Percentiles rank a stretch among this genome's conserved stretches.
These are phyloP conservation scores for Sycobia sp. DNA, from an alignment of 1,140 invertebrate genomes.

Conservation along the genomic window DNA sequence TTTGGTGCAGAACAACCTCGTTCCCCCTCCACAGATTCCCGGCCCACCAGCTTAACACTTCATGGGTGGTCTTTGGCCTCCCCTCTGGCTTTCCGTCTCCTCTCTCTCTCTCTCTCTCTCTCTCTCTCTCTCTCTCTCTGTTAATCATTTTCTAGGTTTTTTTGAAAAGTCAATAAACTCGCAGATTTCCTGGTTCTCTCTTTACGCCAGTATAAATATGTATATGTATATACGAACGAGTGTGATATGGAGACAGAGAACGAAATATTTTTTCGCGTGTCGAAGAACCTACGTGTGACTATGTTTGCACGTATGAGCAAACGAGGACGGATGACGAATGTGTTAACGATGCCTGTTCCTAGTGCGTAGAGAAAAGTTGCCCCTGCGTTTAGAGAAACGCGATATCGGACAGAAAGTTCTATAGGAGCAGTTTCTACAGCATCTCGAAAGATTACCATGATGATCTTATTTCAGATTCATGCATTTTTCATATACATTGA, in stretches of 20 bases:
- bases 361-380: too few species aligned
- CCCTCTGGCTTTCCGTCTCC: conserved; percentile 37
- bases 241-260: neutral
- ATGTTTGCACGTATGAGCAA: too few species aligned
- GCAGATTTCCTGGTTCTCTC: neutral
- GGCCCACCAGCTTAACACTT: conserved; percentile 60
- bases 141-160: conserved; percentile 10
- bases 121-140: neutral
- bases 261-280: conserved; percentile 25
- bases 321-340: too few species aligned
- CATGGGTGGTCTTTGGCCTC: conserved; percentile 51
- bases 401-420: too few species aligned
- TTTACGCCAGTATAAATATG: too few species aligned
- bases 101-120: neutral
- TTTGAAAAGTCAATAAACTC: neutral
- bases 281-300: conserved; percentile 52
- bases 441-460: too few species aligned
- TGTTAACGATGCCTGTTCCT: too few species aligned
- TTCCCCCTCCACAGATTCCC: conserved; percentile 54
- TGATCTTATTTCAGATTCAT: too few species aligned
- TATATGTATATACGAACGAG: neutral
- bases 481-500: too few species aligned
- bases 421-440: too few species aligned
- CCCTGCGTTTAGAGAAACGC: too few species aligned
- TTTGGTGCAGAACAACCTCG: too few species aligned